phyloP scores from a whole-genome alignment of 2,888 invertebrate genomes.

The Villa cingulata region DNA sequence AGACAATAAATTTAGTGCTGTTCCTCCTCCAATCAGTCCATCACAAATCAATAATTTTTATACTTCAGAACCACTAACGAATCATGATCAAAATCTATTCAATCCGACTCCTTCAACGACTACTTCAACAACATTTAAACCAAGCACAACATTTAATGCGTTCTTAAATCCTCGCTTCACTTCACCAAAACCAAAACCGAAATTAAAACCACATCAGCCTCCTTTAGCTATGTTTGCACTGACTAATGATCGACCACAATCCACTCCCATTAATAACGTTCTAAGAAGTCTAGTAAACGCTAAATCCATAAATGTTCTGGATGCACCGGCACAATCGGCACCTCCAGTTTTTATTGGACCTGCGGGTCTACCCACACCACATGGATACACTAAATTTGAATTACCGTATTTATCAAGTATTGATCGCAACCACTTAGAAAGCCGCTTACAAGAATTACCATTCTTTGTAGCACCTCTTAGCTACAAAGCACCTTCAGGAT shows the following conservation, averaged over 20 bases:
- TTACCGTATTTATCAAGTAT: conserved; percentile 67
- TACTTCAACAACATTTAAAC: conserved; percentile 24
- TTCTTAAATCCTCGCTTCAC: conserved; percentile 27
- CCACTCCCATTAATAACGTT: conserved; percentile 52
- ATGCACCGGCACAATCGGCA: conserved; percentile 51
- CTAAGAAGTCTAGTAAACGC: conserved; percentile 53
- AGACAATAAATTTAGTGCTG: conserved; percentile 23
- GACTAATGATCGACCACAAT: conserved; percentile 18
- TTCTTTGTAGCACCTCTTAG: conserved; percentile 78
- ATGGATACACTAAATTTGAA: conserved; percentile 65
- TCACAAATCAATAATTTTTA: conserved; percentile 38
- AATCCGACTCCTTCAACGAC: conserved; percentile 15
- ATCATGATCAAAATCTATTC: conserved; percentile 17
- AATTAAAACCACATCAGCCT: conserved; percentile 65
- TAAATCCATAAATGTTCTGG: conserved; percentile 62
- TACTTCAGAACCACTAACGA: conserved; percentile 25
- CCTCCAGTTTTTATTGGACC: conserved; percentile 75
- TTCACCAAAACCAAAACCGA: conserved; percentile 45
- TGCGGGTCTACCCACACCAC: conserved; percentile 53
- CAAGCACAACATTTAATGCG: conserved; percentile 30
- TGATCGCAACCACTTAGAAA: conserved; percentile 51
- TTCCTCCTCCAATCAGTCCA: conserved; percentile 32
- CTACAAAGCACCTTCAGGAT: conserved; percentile 70
- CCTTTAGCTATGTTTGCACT: conserved; percentile 68
- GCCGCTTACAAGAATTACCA: conserved; percentile 59